phyloP scores from a whole-genome alignment of 2,113 vertebrate genomes.

The Parus major region DNA sequence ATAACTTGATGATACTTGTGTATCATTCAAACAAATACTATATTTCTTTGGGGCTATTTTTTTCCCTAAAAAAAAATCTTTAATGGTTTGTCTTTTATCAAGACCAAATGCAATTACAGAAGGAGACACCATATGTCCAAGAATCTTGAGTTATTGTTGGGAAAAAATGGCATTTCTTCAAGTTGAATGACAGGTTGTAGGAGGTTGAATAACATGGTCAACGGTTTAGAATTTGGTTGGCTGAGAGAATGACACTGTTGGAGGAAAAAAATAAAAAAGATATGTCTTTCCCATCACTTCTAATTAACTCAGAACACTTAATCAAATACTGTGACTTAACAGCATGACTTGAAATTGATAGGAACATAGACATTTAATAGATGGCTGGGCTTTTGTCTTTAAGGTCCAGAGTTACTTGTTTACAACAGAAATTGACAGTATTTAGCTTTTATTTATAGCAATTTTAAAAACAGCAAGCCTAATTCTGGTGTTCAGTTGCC shows the following conservation, averaged over 20 bases:
- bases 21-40: not conserved
- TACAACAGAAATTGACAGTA: not conserved
- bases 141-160: not conserved
- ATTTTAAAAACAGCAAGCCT: not conserved
- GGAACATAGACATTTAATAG: not conserved
- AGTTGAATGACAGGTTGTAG: not conserved
- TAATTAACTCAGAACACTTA: slow-evolving; percentile 16
- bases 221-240: not conserved
- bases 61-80: not conserved
- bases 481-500: not conserved
- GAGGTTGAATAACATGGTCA: slow-evolving; percentile 12
- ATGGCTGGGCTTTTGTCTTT: not conserved
- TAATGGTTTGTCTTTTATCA: not conserved
- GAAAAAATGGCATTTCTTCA: slow-evolving; percentile 3
- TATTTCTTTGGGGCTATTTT: not conserved
- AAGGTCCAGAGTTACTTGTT: not conserved
- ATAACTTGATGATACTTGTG: not conserved
- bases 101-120: slow-evolving; percentile 7
- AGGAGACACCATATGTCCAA: not conserved
- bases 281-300: not conserved
- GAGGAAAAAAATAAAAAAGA: not conserved
- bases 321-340: not conserved
- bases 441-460: not conserved
- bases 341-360: not conserved
- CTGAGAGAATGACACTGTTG: not conserved